Evolutionary conservation across 2,888 invertebrate species (phyloP).

Genomic region (Drosophila infuscata): DNA sequence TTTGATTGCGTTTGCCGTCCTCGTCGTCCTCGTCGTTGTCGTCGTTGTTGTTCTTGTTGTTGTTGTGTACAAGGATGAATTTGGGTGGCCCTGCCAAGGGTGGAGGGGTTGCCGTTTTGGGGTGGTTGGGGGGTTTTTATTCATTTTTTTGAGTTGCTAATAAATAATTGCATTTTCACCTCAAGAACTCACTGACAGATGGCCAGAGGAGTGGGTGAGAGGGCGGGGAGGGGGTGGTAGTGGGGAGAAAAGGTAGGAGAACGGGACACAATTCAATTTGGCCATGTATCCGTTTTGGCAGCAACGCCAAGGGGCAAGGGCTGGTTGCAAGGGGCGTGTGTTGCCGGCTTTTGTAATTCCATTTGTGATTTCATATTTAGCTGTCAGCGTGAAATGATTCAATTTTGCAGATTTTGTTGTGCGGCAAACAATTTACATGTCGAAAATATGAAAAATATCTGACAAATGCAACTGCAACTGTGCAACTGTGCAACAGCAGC

Average conservation of each 20-base stretch:
- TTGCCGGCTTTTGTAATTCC: constrained; percentile 72
- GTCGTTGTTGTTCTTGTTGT: too few species aligned
- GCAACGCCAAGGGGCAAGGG: constrained; percentile 11
- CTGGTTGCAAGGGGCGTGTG: not conserved
- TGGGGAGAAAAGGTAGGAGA: constrained; percentile 5
- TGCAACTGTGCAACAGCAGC: constrained; percentile 14
- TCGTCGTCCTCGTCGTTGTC: constrained; percentile 49
- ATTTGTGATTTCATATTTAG: constrained; percentile 77
- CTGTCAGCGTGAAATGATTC: constrained; percentile 79
- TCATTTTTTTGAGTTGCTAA: constrained; percentile 53
- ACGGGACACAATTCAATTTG: constrained; percentile 74
- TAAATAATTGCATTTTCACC: constrained; percentile 80
- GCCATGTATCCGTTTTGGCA: constrained; percentile 72
- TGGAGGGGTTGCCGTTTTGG: too few species aligned
- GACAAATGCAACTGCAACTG: constrained; percentile 18
- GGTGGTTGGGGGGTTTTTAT: constrained; percentile 1
- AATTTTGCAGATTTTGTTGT: constrained; percentile 70
- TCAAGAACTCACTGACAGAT: constrained; percentile 77
- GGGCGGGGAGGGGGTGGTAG: not conserved
- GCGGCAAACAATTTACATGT: constrained; percentile 64
- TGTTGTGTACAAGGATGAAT: constrained; percentile 43
- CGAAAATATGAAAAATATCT: constrained; percentile 37
- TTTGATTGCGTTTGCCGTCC: constrained; percentile 70
- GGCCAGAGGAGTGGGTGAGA: constrained; percentile 6
- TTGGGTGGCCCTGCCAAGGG: constrained; percentile 9